A percentile compares a stretch with the other conserved stretches of the same genome.
These are phyloP conservation scores for Leptinotarsa texana DNA, from an alignment of 1,140 invertebrate genomes.

Conservation along the genomic window DNA sequence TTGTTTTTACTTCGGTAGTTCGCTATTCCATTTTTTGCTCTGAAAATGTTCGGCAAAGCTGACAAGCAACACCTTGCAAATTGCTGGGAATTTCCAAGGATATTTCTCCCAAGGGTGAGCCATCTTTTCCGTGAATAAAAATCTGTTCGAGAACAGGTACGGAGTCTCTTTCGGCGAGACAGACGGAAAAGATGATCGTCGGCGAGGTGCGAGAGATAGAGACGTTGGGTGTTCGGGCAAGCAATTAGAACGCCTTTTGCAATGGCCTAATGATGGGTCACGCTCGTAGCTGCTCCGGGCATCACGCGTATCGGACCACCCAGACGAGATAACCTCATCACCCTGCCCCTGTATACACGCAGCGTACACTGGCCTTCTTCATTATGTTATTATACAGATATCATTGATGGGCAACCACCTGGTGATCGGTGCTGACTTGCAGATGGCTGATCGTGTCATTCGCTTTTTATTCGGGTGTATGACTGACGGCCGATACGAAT, in stretches of 20 bases:
- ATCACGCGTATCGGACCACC: slow-evolving; percentile 47
- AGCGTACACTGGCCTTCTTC: slow-evolving; percentile 20
- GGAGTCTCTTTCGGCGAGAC: slow-evolving; percentile 12
- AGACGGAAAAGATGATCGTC: slow-evolving; percentile 20
- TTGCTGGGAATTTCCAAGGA: not conserved
- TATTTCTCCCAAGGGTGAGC: not conserved
- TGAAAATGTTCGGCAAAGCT: too few species aligned
- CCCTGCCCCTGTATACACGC: slow-evolving; percentile 22
- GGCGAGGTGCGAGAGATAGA: slow-evolving; percentile 41
- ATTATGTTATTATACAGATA: slow-evolving; percentile 29
- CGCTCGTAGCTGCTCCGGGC: slow-evolving; percentile 40
- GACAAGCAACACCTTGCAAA: too few species aligned
- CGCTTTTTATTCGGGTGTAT: slow-evolving; percentile 23
- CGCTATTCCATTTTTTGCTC: too few species aligned
- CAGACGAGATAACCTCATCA: slow-evolving; percentile 36
- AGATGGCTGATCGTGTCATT: slow-evolving; percentile 23
- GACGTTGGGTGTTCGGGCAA: slow-evolving; percentile 47
- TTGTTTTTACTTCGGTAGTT: too few species aligned
- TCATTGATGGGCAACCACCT: slow-evolving; percentile 26
- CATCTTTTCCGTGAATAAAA: not conserved
- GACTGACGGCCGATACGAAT: slow-evolving; percentile 12
- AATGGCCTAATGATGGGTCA: slow-evolving; percentile 51
- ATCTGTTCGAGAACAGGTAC: slow-evolving; percentile 13
- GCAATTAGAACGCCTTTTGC: slow-evolving; percentile 52
- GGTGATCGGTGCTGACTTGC: slow-evolving; percentile 27